Evolutionary conservation across 2,797 vertebrate species (phyloP).

Genomic region (Melanotaenia boesemani): DNA sequence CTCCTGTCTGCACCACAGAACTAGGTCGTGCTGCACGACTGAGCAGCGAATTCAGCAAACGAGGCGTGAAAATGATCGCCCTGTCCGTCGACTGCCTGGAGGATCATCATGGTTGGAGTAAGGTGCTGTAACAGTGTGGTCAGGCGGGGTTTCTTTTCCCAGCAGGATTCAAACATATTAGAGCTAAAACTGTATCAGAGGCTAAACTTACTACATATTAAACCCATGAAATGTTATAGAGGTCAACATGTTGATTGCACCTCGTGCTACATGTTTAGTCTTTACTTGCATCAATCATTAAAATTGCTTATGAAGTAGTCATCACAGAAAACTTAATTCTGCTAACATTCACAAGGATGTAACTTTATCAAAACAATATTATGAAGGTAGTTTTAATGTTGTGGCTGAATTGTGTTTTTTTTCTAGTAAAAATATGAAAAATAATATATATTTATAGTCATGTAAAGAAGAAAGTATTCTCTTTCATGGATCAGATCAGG

Average conservation of each 20-base stretch:
- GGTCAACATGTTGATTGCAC: too few species aligned
- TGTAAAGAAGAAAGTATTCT: too few species aligned
- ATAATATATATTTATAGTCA: too few species aligned
- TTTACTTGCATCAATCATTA: background rate
- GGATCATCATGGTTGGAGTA: constrained; percentile 90
- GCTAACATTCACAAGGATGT: background rate
- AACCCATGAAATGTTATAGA: too few species aligned
- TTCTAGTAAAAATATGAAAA: too few species aligned
- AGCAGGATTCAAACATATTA: background rate
- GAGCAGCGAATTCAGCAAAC: constrained; percentile 87
- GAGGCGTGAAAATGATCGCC: constrained; percentile 90
- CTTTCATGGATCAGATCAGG: too few species aligned
- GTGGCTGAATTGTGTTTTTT: too few species aligned
- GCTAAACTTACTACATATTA: too few species aligned
- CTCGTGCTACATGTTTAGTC: background rate
- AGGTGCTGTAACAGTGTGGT: constrained; percentile 76
- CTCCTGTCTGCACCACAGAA: constrained; percentile 95
- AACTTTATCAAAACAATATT: too few species aligned
- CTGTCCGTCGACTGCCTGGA: constrained; percentile 90
- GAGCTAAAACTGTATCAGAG: background rate
- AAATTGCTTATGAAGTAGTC: background rate
- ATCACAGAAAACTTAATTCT: background rate
- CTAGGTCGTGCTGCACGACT: constrained; percentile 89
- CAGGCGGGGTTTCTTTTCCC: background rate
- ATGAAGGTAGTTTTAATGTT: too few species aligned